phyloP scores from a whole-genome alignment of 2,888 invertebrate species.

The Lottia scabra region DNA sequence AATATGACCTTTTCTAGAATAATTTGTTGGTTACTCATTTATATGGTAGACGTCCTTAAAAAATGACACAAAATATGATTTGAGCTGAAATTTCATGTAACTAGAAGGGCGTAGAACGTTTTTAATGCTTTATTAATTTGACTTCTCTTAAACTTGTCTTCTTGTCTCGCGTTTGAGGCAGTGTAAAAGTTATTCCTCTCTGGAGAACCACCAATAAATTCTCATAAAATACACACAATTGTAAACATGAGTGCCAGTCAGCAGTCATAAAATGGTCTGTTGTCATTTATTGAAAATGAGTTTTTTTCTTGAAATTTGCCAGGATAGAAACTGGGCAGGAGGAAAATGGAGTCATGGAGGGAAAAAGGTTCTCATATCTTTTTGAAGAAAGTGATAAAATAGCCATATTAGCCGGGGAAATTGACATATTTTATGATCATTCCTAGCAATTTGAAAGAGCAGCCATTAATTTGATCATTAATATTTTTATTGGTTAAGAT shows the following conservation, averaged over 20 bases:
- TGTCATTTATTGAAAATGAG: neutral
- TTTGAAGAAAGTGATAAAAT: neutral
- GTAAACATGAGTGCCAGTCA: slow-evolving; percentile 5
- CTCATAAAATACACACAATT: neutral
- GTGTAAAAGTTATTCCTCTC: neutral
- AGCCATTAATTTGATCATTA: slow-evolving; percentile 2
- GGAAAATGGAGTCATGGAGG: too few species aligned
- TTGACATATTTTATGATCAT: neutral
- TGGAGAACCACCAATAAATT: neutral
- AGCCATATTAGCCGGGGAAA: neutral
- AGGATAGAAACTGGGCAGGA: too few species aligned
- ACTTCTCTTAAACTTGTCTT: neutral
- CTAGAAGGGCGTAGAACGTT: too few species aligned
- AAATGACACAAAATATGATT: too few species aligned
- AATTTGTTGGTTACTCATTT: too few species aligned
- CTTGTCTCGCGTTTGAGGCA: neutral
- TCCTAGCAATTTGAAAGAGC: slow-evolving; percentile 1
- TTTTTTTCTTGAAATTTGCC: neutral
- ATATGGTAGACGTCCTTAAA: too few species aligned
- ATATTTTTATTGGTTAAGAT: neutral
- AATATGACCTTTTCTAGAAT: too few species aligned
- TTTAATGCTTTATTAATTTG: too few species aligned
- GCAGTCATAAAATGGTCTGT: slow-evolving; percentile 1
- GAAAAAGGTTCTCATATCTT: too few species aligned
- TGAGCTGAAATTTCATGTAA: too few species aligned